phyloP scores from a whole-genome alignment of 2,797 vertebrate species.

The Scolopax bukidnonensis region DNA sequence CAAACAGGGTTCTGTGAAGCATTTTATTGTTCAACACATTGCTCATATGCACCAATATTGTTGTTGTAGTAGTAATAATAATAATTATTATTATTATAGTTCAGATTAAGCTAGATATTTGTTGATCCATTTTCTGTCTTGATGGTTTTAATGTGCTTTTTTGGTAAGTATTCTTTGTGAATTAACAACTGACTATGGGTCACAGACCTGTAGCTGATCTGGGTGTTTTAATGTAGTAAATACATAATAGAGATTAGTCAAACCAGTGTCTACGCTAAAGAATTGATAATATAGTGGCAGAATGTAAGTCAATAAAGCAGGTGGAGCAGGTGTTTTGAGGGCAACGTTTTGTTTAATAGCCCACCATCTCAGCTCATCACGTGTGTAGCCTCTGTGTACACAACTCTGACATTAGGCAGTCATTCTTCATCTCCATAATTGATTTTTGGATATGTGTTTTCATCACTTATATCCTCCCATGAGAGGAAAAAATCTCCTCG shows the following conservation, averaged over 20 bases:
- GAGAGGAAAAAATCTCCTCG: background rate
- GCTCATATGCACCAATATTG: background rate
- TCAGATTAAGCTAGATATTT: background rate
- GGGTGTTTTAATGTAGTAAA: background rate
- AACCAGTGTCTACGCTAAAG: background rate
- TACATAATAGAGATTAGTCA: background rate
- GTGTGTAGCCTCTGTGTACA: background rate
- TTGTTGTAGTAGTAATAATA: background rate
- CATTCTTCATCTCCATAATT: background rate
- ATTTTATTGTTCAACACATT: background rate
- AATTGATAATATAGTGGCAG: background rate
- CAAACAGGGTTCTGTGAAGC: background rate
- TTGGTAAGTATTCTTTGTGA: background rate
- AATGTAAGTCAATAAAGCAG: background rate
- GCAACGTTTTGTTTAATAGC: background rate
- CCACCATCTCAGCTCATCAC: background rate
- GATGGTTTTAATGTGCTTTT: background rate
- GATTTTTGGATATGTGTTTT: background rate
- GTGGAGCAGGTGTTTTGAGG: background rate
- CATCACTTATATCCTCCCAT: background rate
- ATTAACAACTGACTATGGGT: background rate
- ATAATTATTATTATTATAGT: background rate
- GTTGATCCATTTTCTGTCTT: background rate
- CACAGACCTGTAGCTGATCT: background rate
- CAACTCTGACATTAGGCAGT: background rate